Percentiles rank a stretch among this genome's conserved stretches.
Evolutionary conservation across 1,140 invertebrate genomes (phyloP).

Genomic region (Aphaenogaster ashmeadi): DNA sequence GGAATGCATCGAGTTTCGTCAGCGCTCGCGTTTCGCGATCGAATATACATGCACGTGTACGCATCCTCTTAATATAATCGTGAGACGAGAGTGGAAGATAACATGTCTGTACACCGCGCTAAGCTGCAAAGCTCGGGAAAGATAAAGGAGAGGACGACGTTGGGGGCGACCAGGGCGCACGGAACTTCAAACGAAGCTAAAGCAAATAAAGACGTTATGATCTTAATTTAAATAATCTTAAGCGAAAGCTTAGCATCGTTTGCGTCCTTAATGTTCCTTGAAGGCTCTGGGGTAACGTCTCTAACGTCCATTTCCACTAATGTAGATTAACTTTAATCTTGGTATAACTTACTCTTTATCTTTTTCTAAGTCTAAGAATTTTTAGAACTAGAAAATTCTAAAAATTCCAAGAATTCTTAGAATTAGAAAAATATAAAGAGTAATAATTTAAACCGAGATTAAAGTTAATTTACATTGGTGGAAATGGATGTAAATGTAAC

Average conservation of each 20-base stretch:
- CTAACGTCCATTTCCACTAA: neutral
- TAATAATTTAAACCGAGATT: too few species aligned
- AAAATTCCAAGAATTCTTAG: too few species aligned
- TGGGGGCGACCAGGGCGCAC: neutral
- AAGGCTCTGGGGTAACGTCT: neutral
- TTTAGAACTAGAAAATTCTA: too few species aligned
- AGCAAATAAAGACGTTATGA: neutral
- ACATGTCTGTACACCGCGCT: too few species aligned
- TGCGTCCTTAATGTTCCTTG: neutral
- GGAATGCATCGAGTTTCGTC: slow-evolving; percentile 63
- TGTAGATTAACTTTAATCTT: too few species aligned
- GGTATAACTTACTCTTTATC: too few species aligned
- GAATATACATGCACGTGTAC: slow-evolving; percentile 37
- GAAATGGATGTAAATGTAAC: too few species aligned
- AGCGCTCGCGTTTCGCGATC: slow-evolving; percentile 40
- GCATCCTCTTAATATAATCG: slow-evolving; percentile 11
- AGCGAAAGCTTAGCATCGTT: neutral
- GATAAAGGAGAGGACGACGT: neutral
- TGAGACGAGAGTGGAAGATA: neutral
- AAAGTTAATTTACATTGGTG: too few species aligned
- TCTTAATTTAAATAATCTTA: neutral
- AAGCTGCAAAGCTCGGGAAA: too few species aligned
- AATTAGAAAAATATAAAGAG: too few species aligned
- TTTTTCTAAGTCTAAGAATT: too few species aligned
- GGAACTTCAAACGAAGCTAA: neutral